Percentiles rank a stretch among this genome's conserved stretches.
Evolutionary conservation across 2,113 vertebrate genomes (phyloP).

Genomic region (Zosterops lateralis): DNA sequence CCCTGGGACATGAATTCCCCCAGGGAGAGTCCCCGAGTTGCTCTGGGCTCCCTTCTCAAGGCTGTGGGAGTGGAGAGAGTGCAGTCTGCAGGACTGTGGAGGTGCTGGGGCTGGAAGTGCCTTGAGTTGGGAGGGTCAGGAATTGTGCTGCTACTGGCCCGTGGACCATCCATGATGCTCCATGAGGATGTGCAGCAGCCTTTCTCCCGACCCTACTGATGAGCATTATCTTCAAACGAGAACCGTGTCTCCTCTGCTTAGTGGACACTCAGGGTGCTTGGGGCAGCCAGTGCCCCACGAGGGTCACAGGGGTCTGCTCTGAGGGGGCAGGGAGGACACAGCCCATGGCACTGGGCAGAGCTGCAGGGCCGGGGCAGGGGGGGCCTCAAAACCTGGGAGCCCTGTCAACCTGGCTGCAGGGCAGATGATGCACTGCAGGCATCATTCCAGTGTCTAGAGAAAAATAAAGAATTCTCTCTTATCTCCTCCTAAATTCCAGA

Average conservation of each 20-base stretch:
- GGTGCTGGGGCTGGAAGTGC: not conserved
- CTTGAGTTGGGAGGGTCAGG: not conserved
- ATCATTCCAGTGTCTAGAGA: not conserved
- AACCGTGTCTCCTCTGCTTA: accelerated
- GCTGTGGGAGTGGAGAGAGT: not conserved
- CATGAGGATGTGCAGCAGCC: accelerated
- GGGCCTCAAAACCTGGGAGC: accelerated
- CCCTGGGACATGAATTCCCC: not conserved
- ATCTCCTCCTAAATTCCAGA: not conserved
- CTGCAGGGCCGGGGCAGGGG: not conserved
- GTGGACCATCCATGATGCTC: accelerated
- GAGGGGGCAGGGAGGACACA: accelerated
- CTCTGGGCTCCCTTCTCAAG: not conserved
- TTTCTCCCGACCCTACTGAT: not conserved
- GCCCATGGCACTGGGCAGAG: accelerated
- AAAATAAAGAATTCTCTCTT: not conserved
- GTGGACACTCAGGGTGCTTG: not conserved
- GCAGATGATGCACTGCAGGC: not conserved
- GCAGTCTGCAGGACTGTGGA: accelerated
- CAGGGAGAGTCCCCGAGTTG: not conserved
- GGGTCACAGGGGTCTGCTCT: accelerated
- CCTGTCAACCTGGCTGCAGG: not conserved
- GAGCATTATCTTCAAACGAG: not conserved
- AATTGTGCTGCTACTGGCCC: not conserved
- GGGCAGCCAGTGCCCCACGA: not conserved